These are phyloP conservation scores for Porphyrio hochstetteri DNA, from an alignment of 2,113 vertebrate genomes.

Conservation along the genomic window DNA sequence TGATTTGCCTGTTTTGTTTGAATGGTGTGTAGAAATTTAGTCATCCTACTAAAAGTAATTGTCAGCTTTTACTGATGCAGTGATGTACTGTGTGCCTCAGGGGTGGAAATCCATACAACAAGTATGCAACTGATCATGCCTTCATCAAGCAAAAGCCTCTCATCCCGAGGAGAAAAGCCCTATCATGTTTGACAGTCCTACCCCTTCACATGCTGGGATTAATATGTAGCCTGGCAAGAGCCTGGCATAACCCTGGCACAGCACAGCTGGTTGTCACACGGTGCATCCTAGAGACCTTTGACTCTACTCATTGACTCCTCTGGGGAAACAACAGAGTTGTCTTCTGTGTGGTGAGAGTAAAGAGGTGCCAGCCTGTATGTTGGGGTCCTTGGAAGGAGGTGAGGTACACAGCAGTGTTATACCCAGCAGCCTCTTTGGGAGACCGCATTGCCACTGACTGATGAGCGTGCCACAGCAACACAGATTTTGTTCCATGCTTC, in stretches of 20 bases:
- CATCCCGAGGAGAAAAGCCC: background rate
- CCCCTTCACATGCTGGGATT: background rate
- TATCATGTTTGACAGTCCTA: background rate
- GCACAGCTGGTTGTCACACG: fast-evolving
- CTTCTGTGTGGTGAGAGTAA: background rate
- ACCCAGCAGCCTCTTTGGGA: background rate
- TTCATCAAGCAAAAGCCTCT: background rate
- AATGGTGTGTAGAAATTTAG: background rate
- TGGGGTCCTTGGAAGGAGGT: background rate
- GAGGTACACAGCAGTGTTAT: background rate
- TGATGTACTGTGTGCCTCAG: background rate
- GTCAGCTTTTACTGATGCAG: background rate
- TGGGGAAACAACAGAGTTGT: background rate
- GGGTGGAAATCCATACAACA: background rate
- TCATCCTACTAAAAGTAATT: background rate
- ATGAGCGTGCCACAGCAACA: background rate
- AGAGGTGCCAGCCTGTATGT: background rate
- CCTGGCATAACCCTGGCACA: background rate
- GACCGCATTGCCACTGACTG: background rate
- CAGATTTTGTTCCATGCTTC: background rate
- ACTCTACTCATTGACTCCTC: background rate
- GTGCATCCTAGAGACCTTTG: background rate
- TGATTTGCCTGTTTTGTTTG: background rate
- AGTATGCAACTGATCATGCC: background rate
- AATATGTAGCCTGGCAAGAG: background rate